These are phyloP conservation scores for Catalaphyllia jardinei DNA, from an alignment of 64 coral and sea anemone genomes.

Conservation along the genomic window DNA sequence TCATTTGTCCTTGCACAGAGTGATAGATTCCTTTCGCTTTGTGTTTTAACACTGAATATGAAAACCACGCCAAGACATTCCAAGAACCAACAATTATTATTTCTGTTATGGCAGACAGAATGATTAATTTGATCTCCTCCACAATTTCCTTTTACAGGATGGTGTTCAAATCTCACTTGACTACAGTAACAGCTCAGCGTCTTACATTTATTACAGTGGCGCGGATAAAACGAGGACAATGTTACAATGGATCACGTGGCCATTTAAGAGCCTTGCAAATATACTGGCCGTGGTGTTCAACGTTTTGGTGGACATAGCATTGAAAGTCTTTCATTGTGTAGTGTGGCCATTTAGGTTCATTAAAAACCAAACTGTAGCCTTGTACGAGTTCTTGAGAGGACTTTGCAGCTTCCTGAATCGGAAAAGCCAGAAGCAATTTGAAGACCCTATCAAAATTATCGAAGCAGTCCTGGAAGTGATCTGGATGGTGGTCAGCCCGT, in stretches of 20 bases:
- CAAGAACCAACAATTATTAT: too few relatives aligned
- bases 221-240: neutral
- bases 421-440: neutral
- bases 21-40: too few relatives aligned
- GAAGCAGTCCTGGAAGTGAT: neutral
- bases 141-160: neutral
- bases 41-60: too few relatives aligned
- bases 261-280: neutral
- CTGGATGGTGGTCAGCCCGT: neutral
- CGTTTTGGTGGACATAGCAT: neutral
- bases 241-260: neutral
- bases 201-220: neutral
- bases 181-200: neutral
- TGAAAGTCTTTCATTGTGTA: neutral
- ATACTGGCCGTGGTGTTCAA: neutral
- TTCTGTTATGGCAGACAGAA: too few relatives aligned
- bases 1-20: too few relatives aligned
- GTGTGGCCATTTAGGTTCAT: neutral
- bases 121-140: neutral
- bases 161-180: neutral
- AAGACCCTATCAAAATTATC: neutral
- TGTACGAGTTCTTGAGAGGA: neutral
- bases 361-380: neutral
- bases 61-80: too few relatives aligned
- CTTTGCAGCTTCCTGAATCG: neutral